These are phyloP conservation scores for Aphyosemion australe DNA, from an alignment of 2,113 vertebrate genomes.

Conservation along the genomic window DNA sequence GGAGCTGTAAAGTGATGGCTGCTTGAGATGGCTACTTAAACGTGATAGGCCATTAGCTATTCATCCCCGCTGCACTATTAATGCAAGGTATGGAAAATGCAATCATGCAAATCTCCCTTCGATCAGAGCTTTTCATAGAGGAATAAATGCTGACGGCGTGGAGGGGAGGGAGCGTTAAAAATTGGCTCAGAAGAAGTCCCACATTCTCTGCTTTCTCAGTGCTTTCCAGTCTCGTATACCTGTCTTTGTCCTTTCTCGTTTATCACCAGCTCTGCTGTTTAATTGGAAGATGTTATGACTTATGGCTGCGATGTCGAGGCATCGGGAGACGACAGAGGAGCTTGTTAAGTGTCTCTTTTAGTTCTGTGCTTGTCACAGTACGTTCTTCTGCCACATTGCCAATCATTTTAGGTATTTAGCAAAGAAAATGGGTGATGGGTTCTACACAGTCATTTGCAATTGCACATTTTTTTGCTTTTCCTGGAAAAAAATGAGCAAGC, in stretches of 20 bases:
- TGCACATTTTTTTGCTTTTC: not conserved
- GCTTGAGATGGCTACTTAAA: constrained; percentile 71
- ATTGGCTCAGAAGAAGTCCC: constrained; percentile 27
- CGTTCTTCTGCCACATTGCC: constrained; percentile 17
- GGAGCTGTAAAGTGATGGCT: constrained; percentile 62
- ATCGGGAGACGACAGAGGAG: constrained; percentile 3
- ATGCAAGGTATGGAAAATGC: constrained; percentile 73
- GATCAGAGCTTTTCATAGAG: constrained; percentile 67
- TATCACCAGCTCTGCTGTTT: constrained; percentile 17
- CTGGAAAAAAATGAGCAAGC: not conserved
- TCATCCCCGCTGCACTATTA: constrained; percentile 60
- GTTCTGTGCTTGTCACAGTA: constrained; percentile 21
- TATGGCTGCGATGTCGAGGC: constrained; percentile 18
- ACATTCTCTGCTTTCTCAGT: constrained; percentile 8
- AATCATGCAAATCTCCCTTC: constrained; percentile 74
- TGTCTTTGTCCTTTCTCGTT: constrained; percentile 32
- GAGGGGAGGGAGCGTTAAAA: constrained; percentile 29
- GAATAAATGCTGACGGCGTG: constrained; percentile 67
- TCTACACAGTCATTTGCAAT: not conserved
- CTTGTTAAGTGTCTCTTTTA: constrained; percentile 16
- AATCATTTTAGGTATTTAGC: constrained; percentile 23
- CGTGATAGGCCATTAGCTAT: constrained; percentile 70
- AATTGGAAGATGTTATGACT: constrained; percentile 39
- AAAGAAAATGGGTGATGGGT: constrained; percentile 6
- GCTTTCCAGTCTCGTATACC: constrained; percentile 19